Evolutionary conservation across 2,113 vertebrate genomes (phyloP).

Genomic region (Synodontis membranacea): DNA sequence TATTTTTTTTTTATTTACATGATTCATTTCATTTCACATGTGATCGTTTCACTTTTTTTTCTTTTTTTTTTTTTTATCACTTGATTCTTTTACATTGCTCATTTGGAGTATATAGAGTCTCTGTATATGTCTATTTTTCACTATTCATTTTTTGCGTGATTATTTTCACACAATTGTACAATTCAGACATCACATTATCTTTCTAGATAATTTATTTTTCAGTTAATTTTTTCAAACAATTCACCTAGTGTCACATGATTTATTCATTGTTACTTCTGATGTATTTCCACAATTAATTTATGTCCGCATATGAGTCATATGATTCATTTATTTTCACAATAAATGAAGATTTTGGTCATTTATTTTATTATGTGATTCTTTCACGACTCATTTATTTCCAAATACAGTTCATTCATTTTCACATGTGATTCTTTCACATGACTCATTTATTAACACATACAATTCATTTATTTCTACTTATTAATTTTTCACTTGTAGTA

Average conservation of each 20-base stretch:
- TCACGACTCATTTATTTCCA: background rate
- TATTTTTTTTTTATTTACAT: background rate
- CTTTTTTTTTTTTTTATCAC: too few species aligned
- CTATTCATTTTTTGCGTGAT: background rate
- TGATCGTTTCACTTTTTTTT: background rate
- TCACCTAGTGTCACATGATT: background rate
- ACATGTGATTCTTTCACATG: background rate
- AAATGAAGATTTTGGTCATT: too few species aligned
- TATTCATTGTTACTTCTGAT: background rate
- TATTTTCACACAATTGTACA: background rate
- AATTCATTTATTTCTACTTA: background rate
- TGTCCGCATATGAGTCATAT: background rate
- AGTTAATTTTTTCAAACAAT: background rate
- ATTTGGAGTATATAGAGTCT: too few species aligned
- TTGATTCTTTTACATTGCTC: too few species aligned
- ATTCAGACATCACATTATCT: background rate
- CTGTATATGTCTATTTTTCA: too few species aligned
- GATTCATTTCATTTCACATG: too few species aligned
- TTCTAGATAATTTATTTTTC: background rate
- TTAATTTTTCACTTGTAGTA: background rate
- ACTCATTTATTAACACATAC: background rate
- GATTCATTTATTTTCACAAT: background rate
- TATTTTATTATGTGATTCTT: background rate
- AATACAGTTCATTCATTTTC: background rate
- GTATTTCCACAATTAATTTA: background rate